phyloP scores from a whole-genome alignment of 1,140 invertebrate genomes.

The Heliconius hewitsoni region DNA sequence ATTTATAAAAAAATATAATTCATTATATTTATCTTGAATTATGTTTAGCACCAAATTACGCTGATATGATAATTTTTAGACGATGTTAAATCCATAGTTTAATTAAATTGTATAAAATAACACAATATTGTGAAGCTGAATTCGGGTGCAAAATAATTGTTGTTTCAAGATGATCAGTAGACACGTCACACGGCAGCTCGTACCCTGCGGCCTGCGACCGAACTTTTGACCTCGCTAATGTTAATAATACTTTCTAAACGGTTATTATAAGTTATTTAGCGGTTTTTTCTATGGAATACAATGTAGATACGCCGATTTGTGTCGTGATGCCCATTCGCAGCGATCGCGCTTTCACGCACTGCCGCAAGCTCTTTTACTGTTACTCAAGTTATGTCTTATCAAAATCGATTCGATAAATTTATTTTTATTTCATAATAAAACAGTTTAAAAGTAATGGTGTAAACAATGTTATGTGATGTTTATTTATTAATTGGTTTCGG shows the following conservation, averaged over 20 bases:
- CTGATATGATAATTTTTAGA: neutral
- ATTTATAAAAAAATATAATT: too few relatives aligned
- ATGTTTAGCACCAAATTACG: neutral
- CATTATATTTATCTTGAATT: too few relatives aligned
- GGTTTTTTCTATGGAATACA: conserved; percentile 33
- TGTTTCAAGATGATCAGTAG: conserved; percentile 16
- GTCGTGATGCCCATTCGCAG: conserved; percentile 50
- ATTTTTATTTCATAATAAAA: neutral
- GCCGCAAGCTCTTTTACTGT: conserved; percentile 53
- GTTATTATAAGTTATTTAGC: conserved; percentile 47
- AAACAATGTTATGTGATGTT: neutral
- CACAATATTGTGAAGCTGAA: neutral
- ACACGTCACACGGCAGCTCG: conserved; percentile 32
- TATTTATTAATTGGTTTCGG: neutral
- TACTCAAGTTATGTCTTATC: conserved; percentile 14
- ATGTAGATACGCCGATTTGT: conserved; percentile 42
- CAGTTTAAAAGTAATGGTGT: neutral
- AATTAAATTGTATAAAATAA: neutral
- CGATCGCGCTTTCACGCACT: conserved; percentile 65
- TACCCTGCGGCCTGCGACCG: conserved; percentile 42
- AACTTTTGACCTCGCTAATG: conserved; percentile 61
- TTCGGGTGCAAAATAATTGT: conserved; percentile 1
- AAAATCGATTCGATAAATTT: neutral
- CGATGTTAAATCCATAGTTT: neutral
- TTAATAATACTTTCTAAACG: conserved; percentile 67